phyloP scores from a whole-genome alignment of 2,113 vertebrate genomes.

The Ammodytes dubius region DNA sequence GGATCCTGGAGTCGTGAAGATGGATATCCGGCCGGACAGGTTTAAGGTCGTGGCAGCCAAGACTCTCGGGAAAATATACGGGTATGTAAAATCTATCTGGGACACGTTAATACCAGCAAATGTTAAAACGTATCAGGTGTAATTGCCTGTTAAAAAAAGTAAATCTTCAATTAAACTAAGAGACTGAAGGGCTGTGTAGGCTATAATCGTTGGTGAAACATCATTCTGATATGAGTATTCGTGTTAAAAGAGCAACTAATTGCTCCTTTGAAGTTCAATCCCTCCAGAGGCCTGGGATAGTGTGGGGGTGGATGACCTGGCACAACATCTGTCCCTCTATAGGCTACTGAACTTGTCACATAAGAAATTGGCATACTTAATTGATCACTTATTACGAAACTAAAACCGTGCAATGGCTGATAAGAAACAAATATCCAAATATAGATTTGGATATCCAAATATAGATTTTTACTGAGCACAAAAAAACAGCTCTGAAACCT shows the following conservation, averaged over 20 bases:
- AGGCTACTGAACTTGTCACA: constrained; percentile 8
- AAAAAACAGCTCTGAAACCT: neutral
- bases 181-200: no score
- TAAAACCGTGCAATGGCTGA: neutral
- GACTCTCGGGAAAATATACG: constrained; percentile 84
- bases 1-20: constrained; percentile 80
- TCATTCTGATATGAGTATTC: neutral
- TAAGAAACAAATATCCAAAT: neutral
- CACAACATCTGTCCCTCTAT: constrained; percentile 56
- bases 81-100: constrained; percentile 70
- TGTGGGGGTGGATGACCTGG: constrained; percentile 33
- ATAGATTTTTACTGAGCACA: neutral
- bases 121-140: neutral
- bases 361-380: neutral
- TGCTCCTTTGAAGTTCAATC: constrained; percentile 34
- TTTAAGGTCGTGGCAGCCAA: constrained; percentile 82
- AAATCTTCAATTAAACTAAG: neutral
- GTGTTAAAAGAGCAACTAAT: constrained; percentile 5
- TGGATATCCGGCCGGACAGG: constrained; percentile 85
- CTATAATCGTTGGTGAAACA: neutral
- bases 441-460: no score
- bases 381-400: neutral
- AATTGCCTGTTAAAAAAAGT: neutral
- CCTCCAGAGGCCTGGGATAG: constrained; percentile 40
- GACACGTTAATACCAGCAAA: neutral